Base-by-base conservation (phyloP, 2,113 vertebrate species). In the Empidonax traillii region DNA sequence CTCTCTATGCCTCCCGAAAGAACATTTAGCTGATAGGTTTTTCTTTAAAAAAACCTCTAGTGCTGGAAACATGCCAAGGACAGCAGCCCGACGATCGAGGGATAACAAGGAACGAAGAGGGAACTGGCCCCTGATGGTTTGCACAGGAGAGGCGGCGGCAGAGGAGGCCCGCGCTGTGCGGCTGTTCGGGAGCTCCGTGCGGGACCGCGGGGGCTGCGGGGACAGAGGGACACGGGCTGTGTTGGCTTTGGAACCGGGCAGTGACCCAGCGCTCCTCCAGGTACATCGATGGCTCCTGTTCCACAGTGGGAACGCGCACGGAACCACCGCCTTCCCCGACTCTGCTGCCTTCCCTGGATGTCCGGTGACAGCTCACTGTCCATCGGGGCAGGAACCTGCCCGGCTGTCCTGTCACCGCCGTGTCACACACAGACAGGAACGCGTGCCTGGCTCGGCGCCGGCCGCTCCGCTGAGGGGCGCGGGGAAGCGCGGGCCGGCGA, bases 81-180 rank as follows among this genome's bases (percentile, higher is more conserved):
- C 31, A 37, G 23, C 5, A 31, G 14, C 18, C 8, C 12, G 33
- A 4, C 46, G 39, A 30, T 2, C 5, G 11, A 61, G 35, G 74
- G 8, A 8, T 18, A 58, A 24, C 14, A 10, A 8, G 30, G 2
- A 18, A 18, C 5, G 7, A 24, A 9, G 5, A 10, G 17, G 14
- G 25, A 1, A n/a, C 24, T 0, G 28, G 30, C 28, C 69, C 4
- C 11, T 13, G 30, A 1, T 1, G 73, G 43, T 19, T n/a, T 23
- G 58, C 39, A 23, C 5, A 11, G 9, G 55, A 43, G 31, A 22
- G 12, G 11, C 5, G 25, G 43, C 72, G 59, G 49, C 51, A 35
- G 33, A 9, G 33, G 19, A 49, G 14, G 59, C 47, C 28, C 25
- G 52, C 52, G 21, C 56, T 17, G 43, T 13, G 43, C 21, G 33